phyloP scores from a whole-genome alignment of 1,140 invertebrate genomes.

The Ceratina calcarata region DNA sequence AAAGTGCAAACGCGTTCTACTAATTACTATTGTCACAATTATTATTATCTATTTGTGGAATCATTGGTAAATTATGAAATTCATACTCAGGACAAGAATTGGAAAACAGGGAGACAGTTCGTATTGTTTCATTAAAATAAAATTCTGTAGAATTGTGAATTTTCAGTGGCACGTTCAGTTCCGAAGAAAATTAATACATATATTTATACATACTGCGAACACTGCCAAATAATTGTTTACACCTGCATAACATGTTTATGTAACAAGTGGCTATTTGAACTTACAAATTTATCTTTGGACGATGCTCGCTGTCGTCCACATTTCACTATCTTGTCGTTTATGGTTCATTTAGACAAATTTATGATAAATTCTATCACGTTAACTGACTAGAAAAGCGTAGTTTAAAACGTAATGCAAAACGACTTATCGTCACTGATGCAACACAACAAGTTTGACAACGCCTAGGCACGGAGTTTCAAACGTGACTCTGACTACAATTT shows the following conservation, averaged over 20 bases:
- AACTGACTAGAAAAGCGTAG: neutral
- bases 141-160: too few relatives aligned
- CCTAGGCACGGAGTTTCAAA: neutral
- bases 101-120: too few relatives aligned
- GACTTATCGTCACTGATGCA: neutral
- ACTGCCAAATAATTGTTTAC: neutral
- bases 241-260: neutral
- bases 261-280: too few relatives aligned
- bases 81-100: too few relatives aligned
- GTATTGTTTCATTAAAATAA: too few relatives aligned
- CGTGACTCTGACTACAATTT: slow-evolving; percentile 10
- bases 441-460: neutral
- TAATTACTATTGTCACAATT: neutral
- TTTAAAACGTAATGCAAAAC: neutral
- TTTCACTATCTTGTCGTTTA: slow-evolving; percentile 28
- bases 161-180: too few relatives aligned
- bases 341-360: neutral
- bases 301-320: neutral
- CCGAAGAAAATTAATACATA: too few relatives aligned
- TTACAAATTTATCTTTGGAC: neutral
- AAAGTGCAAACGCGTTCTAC: neutral
- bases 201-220: neutral
- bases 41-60: neutral
- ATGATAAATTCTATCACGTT: neutral
- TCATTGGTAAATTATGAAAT: neutral